Evolutionary conservation across 35 echinoderm and acorn worm genomes (phyloP).

Genomic region (Lytechinus pictus): DNA sequence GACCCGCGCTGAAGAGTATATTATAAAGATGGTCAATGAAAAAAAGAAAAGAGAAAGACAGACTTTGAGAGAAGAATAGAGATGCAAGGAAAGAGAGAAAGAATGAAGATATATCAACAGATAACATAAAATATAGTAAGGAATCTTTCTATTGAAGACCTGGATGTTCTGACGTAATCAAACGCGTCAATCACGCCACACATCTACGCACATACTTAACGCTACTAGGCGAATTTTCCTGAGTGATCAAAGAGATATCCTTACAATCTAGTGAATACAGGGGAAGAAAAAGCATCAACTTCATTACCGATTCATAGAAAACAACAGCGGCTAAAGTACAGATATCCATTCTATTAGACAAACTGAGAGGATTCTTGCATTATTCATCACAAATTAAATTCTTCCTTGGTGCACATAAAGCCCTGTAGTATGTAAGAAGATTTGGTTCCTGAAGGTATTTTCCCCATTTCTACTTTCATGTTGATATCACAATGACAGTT

Average conservation of each 20-base stretch:
- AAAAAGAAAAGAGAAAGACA: not conserved
- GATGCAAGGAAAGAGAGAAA: not conserved
- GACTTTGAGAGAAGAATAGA: not conserved
- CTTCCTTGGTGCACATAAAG: not conserved
- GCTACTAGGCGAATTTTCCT: not conserved
- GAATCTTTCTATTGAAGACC: not conserved
- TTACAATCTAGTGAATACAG: not conserved
- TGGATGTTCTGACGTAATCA: conserved; percentile 9
- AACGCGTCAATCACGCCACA: not conserved
- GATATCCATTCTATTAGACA: not conserved
- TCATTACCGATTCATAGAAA: conserved; percentile 13
- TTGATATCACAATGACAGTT: not conserved
- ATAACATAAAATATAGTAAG: too few relatives aligned
- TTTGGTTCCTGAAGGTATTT: not conserved
- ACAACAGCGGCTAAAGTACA: not conserved
- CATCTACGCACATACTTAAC: not conserved
- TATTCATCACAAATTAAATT: conserved; percentile 6
- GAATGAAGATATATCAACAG: not conserved
- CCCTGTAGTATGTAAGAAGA: not conserved
- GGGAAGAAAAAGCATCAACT: not conserved
- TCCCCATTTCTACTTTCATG: not conserved
- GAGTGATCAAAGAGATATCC: not conserved
- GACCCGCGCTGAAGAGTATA: not conserved
- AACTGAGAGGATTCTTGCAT: not conserved
- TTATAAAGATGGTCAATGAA: not conserved